Percentiles rank a stretch among this genome's conserved stretches.
Conservation (phyloP, 1,140 invertebrate species). For the Ericerus pela region DNA sequence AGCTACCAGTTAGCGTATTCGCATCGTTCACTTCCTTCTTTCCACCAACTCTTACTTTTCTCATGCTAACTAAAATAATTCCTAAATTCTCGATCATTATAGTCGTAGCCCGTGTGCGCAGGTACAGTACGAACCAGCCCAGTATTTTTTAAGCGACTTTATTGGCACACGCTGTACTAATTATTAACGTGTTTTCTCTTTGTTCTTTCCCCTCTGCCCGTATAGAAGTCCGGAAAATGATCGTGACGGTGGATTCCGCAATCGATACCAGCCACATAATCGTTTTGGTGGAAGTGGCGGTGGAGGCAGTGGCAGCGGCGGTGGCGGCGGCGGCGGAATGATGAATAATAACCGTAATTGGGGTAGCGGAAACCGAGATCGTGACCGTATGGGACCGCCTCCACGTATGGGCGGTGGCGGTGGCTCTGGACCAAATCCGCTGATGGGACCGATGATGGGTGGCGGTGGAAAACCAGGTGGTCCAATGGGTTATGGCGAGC, state of each 20-base stretch:
- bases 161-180: neutral
- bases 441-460: conserved; percentile 14
- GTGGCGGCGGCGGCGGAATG: conserved; percentile 14
- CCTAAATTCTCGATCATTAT: too few relatives aligned
- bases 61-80: too few relatives aligned
- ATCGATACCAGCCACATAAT: neutral
- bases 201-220: neutral
- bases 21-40: too few relatives aligned
- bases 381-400: conserved; percentile 12
- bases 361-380: neutral
- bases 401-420: neutral
- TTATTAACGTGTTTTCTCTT: neutral
- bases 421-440: conserved; percentile 2
- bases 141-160: too few relatives aligned
- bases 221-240: neutral
- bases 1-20: too few relatives aligned
- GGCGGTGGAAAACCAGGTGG: conserved; percentile 8
- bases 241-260: neutral
- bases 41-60: too few relatives aligned
- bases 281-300: conserved; percentile 9
- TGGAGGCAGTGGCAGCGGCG: conserved; percentile 5
- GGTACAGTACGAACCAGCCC: too few relatives aligned
- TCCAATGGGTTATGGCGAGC: neutral
- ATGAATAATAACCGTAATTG: conserved; percentile 13
- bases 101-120: too few relatives aligned